Evolutionary conservation across 1,140 invertebrate genomes (phyloP), one percentile per base, ranked within the genome.

Genomic region (Camponotus vicinus): DNA sequence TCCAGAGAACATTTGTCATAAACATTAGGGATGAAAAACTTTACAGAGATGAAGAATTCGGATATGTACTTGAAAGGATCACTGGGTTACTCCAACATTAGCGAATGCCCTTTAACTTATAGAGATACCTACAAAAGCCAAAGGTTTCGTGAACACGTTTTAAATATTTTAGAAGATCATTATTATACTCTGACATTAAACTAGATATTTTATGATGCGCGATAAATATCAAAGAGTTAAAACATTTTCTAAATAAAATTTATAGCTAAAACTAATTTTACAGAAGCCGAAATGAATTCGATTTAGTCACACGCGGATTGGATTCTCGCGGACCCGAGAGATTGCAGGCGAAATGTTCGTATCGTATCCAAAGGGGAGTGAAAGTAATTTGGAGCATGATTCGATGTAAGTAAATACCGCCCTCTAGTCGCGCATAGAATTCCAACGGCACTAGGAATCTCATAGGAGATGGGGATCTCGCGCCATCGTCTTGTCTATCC

Each of bases 321-420:
- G 21, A 55, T 40, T 70, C 64, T 55, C 27, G 9, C 21, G 34
- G 9, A 37, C 78, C 42, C 15, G 78, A 71, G 61, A 78, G 75
- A 78, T 80, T 40, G 78, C 34, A 27, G 37, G 64, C 40, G 34
- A 57, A 80, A 80, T 49, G 45, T 59, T 80, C 77, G 45, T 64
- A 42, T 49, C 37, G 42, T 79, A 52, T 45, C 34, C 21, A 80
- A 80, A 42, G 37, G 49, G 15, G n/a, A 27, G 52, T 71, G 34
- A 80, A 80, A 80, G 78, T 80, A 80, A 80, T 80, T 80, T 80
- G 21, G 49, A 21, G 49, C 21, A 70, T 70, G 78, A 80, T 71
- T 80, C 78, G 66, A 80, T 59, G 78, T 80, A 80, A 70, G 66
- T 80, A 80, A 71, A 80, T 80, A 80, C 15, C 64, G 34, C 15